Percentiles rank a stretch among this genome's conserved stretches.
Evolutionary conservation across 2,797 vertebrate species (phyloP).

Genomic region (Okamejei kenojei): DNA sequence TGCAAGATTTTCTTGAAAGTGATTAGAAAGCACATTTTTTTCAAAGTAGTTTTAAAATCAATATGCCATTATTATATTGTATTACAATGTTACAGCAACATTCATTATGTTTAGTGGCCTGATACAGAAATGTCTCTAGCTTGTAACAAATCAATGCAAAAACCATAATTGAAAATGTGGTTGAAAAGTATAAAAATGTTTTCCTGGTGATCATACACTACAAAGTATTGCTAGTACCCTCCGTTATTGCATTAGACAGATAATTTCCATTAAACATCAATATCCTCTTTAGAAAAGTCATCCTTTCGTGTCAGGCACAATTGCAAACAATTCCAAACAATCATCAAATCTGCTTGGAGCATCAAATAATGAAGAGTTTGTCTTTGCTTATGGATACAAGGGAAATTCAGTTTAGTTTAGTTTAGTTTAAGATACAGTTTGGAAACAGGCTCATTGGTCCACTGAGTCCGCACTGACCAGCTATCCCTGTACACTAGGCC

Average conservation of each 20-base stretch:
- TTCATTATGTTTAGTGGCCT: conserved; percentile 8
- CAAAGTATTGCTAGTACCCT: not conserved
- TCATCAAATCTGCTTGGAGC: not conserved
- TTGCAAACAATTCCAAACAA: not conserved
- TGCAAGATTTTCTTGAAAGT: not conserved
- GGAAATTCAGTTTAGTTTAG: not conserved
- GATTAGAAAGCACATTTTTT: not conserved
- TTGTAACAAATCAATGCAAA: conserved; percentile 31
- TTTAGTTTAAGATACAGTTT: too few species aligned
- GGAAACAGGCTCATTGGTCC: too few species aligned
- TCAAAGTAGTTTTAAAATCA: conserved; percentile 28
- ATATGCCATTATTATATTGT: conserved; percentile 7
- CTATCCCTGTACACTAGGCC: too few species aligned
- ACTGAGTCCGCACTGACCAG: too few species aligned
- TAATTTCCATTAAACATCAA: not conserved
- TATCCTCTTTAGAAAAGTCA: not conserved
- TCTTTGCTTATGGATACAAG: not conserved
- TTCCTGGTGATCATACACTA: not conserved
- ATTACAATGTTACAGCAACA: not conserved
- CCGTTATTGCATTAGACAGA: not conserved
- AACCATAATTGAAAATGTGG: conserved; percentile 9
- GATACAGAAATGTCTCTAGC: not conserved
- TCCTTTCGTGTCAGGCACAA: not conserved
- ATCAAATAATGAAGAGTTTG: not conserved
- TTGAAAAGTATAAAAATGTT: conserved; percentile 13